These are phyloP conservation scores for Poecile atricapillus DNA, from an alignment of 2,113 vertebrate genomes.

Conservation along the genomic window DNA sequence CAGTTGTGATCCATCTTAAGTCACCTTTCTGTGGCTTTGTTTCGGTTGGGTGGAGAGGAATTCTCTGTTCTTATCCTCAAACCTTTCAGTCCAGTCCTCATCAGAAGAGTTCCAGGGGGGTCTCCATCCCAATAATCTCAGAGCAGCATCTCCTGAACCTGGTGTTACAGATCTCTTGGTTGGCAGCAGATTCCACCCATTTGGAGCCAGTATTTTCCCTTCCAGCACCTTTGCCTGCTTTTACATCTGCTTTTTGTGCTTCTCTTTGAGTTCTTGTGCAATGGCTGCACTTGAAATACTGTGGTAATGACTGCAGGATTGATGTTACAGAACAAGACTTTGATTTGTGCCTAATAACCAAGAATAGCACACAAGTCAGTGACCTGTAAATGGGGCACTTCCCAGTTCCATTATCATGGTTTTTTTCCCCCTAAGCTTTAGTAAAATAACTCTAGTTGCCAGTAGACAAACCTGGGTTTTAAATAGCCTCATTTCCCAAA, in stretches of 20 bases:
- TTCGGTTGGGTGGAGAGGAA: background rate
- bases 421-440: background rate
- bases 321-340: background rate
- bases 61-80: background rate
- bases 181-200: background rate
- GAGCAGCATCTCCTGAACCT: background rate
- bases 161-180: background rate
- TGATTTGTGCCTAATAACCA: background rate
- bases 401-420: background rate
- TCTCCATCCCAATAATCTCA: background rate
- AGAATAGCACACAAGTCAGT: background rate
- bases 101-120: background rate
- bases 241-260: background rate
- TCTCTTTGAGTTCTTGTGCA: background rate
- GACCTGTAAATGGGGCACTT: background rate
- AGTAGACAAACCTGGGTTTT: background rate
- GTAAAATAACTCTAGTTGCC: background rate
- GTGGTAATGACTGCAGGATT: background rate
- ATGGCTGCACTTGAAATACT: background rate
- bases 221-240: background rate
- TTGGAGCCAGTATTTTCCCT: background rate
- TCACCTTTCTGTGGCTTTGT: background rate
- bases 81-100: background rate
- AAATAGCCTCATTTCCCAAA: constrained; percentile 44
- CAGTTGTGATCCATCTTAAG: background rate